Evolutionary conservation across 1,140 invertebrate species (phyloP).

Genomic region (Sinonovacula constricta): DNA sequence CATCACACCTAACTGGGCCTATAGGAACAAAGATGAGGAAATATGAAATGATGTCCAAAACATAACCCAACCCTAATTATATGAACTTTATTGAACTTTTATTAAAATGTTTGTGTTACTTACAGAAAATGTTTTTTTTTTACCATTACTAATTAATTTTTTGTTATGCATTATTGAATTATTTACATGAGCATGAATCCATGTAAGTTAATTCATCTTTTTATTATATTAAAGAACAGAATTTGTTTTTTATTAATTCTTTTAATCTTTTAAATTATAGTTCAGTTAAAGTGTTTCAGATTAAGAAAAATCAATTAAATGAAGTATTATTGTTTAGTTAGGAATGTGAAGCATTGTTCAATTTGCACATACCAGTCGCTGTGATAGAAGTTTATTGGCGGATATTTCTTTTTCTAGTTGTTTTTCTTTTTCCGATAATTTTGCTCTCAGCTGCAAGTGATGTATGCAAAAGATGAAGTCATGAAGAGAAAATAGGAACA

Average conservation of each 20-base stretch:
- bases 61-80: background rate
- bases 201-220: too few species aligned
- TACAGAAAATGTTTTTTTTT: background rate
- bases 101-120: background rate
- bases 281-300: background rate
- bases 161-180: background rate
- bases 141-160: too few species aligned
- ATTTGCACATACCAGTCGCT: constrained; percentile 70
- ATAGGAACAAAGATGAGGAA: constrained; percentile 1
- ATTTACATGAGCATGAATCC: too few species aligned
- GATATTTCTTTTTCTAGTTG: constrained; percentile 74
- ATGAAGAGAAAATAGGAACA: background rate
- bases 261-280: too few species aligned
- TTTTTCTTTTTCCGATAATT: constrained; percentile 73
- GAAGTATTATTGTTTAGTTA: background rate
- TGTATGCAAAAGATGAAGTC: background rate
- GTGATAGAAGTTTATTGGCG: constrained; percentile 70
- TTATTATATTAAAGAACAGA: background rate
- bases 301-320: background rate
- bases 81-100: background rate
- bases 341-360: background rate
- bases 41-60: background rate
- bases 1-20: constrained; percentile 69
- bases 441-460: constrained; percentile 65
- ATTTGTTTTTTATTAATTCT: background rate